Conservation (phyloP, 2,113 vertebrate species). For the Heterotilapia buettikoferi region DNA sequence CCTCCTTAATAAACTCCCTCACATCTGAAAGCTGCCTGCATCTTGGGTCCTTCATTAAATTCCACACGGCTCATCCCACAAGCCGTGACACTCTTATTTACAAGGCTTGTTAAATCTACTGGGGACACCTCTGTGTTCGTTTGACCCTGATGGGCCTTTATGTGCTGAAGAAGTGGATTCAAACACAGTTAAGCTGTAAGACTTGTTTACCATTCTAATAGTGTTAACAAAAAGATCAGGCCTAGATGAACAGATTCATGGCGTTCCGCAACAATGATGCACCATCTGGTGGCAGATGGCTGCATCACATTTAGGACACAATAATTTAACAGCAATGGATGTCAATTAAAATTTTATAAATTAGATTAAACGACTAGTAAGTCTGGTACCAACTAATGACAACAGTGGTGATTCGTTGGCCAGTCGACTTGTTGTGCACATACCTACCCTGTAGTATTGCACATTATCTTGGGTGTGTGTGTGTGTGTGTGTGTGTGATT, state of each 20-base stretch:
- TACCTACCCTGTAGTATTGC: not conserved
- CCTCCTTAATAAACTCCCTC: not conserved
- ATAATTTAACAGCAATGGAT: not conserved
- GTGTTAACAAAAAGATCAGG: not conserved
- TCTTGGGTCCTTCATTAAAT: too few species aligned
- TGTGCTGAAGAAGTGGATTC: slow-evolving; percentile 97
- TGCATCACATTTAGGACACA: not conserved
- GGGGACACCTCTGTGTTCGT: slow-evolving; percentile 93
- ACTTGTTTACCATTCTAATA: slow-evolving; percentile 40
- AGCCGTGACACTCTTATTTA: not conserved
- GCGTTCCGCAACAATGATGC: not conserved
- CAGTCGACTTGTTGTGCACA: accelerated
- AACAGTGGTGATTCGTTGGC: not conserved
- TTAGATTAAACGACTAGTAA: not conserved
- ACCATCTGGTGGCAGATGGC: not conserved
- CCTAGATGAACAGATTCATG: not conserved
- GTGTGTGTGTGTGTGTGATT: not conserved
- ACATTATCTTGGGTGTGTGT: not conserved
- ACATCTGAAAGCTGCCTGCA: too few species aligned
- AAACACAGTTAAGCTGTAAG: slow-evolving; percentile 94
- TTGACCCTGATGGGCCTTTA: slow-evolving; percentile 96
- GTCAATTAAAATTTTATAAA: not conserved
- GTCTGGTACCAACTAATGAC: not conserved
- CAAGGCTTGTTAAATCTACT: slow-evolving; percentile 93
- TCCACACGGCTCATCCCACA: too few species aligned